These are phyloP conservation scores for Clinocottus analis DNA, from an alignment of 2,113 vertebrate species.

Conservation along the genomic window DNA sequence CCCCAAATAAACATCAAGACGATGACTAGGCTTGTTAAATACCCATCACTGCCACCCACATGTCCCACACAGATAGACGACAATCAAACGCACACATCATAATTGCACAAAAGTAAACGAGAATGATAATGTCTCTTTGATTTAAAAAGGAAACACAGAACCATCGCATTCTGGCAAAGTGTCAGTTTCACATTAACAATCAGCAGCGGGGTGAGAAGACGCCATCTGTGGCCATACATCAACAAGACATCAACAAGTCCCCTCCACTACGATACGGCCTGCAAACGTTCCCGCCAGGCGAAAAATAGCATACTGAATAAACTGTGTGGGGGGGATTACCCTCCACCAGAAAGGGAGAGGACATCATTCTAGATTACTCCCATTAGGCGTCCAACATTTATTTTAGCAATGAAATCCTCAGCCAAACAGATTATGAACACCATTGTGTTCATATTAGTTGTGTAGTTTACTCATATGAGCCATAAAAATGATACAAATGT, in stretches of 20 bases:
- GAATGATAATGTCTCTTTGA: constrained; percentile 57
- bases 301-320: constrained; percentile 24
- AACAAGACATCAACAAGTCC: constrained; percentile 70
- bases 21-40: constrained; percentile 12
- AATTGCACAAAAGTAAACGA: constrained; percentile 45
- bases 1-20: background rate
- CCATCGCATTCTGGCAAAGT: constrained; percentile 53
- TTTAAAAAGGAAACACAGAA: constrained; percentile 31
- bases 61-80: background rate
- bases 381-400: background rate
- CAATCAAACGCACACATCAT: background rate
- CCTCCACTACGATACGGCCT: constrained; percentile 21
- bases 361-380: background rate
- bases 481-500: background rate
- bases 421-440: constrained; percentile 4
- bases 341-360: background rate
- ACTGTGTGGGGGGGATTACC: constrained; percentile 10
- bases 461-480: background rate
- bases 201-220: constrained; percentile 64
- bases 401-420: constrained; percentile 10
- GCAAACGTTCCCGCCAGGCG: constrained; percentile 21
- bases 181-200: constrained; percentile 71
- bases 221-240: constrained; percentile 73
- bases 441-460: background rate
- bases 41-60: constrained; percentile 13